Base-by-base conservation (phyloP, 2,113 vertebrate species). In the Excalfactoria chinensis region DNA sequence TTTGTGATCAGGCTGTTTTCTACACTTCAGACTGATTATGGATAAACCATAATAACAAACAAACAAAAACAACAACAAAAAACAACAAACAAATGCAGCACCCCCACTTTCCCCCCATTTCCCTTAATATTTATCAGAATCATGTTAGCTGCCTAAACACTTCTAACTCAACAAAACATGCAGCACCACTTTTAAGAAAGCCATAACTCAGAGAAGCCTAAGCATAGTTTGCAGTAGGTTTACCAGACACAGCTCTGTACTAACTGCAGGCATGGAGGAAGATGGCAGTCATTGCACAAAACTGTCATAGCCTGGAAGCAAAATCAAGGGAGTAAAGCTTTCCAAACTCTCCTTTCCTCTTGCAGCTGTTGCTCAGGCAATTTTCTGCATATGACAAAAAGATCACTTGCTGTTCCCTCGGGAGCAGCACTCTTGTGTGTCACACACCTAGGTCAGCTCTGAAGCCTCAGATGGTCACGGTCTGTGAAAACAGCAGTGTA, bases 291-390 rank as follows among this genome's bases (percentile, higher is more conserved):
- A 7, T 8, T 56, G 86, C 41, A 49, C 41, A 58, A 48, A 48
- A 49, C 63, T 86, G 59, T 22, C 85, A 72, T 15, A 92, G 49
- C 72, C 72, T 20, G 0, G 30, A 90, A 68, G 88, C 49, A 83
- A 91, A 96, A 91, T 34, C 49, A 79, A 85, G 59, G 59, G 30
- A 93, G 77, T 84, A 49, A 49, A 48, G 18, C 13, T 49, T 91
- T 82, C 53, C 53, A 73, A 88, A 21, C 5, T 69, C 22, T 18
- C 77, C 19, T 81, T 63, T 74, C 62, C 80, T 85, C 34, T 32
- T 53, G 26, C 32, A 46, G 60, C 55, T 49, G 30, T 28, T 93
- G 44, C 35, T 55, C 40, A 41, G 75, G 26, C 37, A 60, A 6
- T 67, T 63, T 84, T 70, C 64, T 41, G 28, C 19, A 9, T 28